These are phyloP conservation scores for Cephus spinipes DNA, from an alignment of 2,888 invertebrate species.

Conservation along the genomic window DNA sequence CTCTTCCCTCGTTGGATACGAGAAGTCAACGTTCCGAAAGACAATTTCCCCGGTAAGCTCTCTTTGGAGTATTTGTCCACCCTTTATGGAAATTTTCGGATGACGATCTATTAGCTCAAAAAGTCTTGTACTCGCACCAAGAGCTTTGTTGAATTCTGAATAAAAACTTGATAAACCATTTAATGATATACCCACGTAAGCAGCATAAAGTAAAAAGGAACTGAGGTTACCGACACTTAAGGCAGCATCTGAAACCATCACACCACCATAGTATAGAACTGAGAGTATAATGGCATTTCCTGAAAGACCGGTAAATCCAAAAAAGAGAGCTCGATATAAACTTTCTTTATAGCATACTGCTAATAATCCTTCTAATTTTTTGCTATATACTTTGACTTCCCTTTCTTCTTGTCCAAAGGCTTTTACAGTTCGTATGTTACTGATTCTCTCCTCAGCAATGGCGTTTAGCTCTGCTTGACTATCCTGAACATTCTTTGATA, in stretches of 20 bases:
- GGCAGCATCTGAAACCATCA: conserved; percentile 84
- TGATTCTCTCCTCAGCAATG: conserved; percentile 88
- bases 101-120: conserved; percentile 90
- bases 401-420: conserved; percentile 88
- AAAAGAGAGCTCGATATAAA: conserved; percentile 88
- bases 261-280: conserved; percentile 92
- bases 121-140: conserved; percentile 90
- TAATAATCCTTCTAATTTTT: conserved; percentile 79
- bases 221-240: conserved; percentile 90
- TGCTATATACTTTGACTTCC: conserved; percentile 79
- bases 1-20: conserved; percentile 77
- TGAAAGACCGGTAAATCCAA: conserved; percentile 89
- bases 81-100: conserved; percentile 80
- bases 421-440: conserved; percentile 93
- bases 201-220: conserved; percentile 94
- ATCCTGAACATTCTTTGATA: conserved; percentile 85
- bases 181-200: conserved; percentile 91
- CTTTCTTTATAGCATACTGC: conserved; percentile 88
- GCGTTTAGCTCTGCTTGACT: conserved; percentile 70
- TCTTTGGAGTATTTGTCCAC: conserved; percentile 59
- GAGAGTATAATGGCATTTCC: conserved; percentile 92
- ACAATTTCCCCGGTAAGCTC: conserved; percentile 75
- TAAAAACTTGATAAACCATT: conserved; percentile 93
- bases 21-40: conserved; percentile 80
- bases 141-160: conserved; percentile 91